These are phyloP conservation scores for Zaprionus vittiger DNA, from an alignment of 1,140 invertebrate species.

Conservation along the genomic window DNA sequence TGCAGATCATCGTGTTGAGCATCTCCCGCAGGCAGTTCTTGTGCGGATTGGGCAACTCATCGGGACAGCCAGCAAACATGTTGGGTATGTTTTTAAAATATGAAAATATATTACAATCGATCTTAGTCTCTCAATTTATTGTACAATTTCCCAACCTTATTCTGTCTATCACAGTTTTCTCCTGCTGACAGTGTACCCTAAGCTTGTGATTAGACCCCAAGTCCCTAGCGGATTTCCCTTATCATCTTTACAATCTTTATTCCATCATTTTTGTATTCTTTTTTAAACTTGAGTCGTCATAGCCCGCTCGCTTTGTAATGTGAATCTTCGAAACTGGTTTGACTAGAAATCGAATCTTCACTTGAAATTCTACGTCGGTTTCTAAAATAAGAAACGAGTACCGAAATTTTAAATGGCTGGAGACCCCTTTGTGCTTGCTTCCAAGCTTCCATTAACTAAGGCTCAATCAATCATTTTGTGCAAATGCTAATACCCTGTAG, in stretches of 20 bases:
- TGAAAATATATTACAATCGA: not conserved
- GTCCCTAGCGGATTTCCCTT: not conserved
- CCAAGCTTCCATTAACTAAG: slow-evolving; percentile 27
- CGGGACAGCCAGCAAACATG: slow-evolving; percentile 56
- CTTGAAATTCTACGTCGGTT: slow-evolving; percentile 40
- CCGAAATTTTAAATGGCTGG: slow-evolving; percentile 45
- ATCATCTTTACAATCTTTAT: not conserved
- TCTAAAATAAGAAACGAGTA: slow-evolving; percentile 29
- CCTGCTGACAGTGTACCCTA: not conserved
- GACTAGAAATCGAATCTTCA: slow-evolving; percentile 46
- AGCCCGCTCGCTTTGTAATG: not conserved
- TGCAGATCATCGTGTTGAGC: slow-evolving; percentile 68
- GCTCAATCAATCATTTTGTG: slow-evolving; percentile 62
- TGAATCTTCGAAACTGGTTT: slow-evolving; percentile 46
- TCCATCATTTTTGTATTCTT: not conserved
- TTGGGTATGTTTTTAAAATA: slow-evolving; percentile 4
- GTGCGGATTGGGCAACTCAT: slow-evolving; percentile 75
- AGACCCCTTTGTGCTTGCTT: slow-evolving; percentile 20
- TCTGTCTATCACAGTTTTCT: not conserved
- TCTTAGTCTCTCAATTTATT: not conserved
- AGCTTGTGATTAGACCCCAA: not conserved
- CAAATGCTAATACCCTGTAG: slow-evolving; percentile 42
- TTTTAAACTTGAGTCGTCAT: not conserved
- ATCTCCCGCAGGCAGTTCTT: slow-evolving; percentile 73
- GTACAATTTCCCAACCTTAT: not conserved